Evolutionary conservation across 2,888 invertebrate genomes (phyloP), one percentile per base, ranked within the genome.

Genomic region (Caenorhabditis afra): DNA sequence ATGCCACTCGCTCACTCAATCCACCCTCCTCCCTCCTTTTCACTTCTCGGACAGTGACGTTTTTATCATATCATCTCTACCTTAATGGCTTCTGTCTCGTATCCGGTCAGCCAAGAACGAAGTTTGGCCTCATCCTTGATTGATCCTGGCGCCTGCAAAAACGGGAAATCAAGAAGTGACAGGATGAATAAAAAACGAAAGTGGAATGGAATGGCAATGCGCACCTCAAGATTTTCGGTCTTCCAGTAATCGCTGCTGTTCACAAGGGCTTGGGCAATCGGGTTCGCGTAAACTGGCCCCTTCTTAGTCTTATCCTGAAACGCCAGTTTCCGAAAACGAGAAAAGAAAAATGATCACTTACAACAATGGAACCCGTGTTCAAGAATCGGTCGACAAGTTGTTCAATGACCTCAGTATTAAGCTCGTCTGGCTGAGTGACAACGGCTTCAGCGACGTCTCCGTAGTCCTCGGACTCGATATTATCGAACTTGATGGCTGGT

Each of bases 221-320:
- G 7, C 29, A 87, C 89, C 82, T 82, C 66, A 23, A 86, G 70
- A 45, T 85, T 78, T 18, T 85, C 83, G 10, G 80, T 82, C 20
- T 84, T 82, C 89, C 89, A 89, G 76, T 89, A 90, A 23, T 84
- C 76, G 37, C 87, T 86, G 44, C 88, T 88, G 65, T 86, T 82
- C 66, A 90, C 81, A 16, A 89, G 80, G 16, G 81, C 82, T 57
- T 88, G 84, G 4, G 86, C 89, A 37, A 83, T 86, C 22, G 79
- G 68, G 53, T 88, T 89, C 45, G 86, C 86, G 67, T 75, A 81
- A 41, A 55, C 50, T 39, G 84, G 81, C 53, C 62, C 77, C 14
- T 68, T 76, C 20, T 78, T 75, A 18, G 66, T 76, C 67, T 81
- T 73, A 22, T 78, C 62, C 78, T 77, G 35, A 49, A 67, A 53